Evolutionary conservation across 23 tunicate species (phyloP).

Genomic region (Halocynthia roretzi): DNA sequence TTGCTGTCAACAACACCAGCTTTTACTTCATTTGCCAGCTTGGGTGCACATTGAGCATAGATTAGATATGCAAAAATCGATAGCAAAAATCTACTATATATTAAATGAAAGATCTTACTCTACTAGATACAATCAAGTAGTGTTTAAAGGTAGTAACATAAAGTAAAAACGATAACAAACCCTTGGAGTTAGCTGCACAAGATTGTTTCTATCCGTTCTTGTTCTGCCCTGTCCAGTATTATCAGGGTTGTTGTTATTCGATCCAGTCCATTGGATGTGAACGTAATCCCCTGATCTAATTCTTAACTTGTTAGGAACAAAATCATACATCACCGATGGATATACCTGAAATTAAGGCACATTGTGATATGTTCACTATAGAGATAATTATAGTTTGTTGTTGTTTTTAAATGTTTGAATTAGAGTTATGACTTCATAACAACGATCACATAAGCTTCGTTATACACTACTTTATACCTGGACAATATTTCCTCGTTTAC

Average conservation of each 20-base stretch:
- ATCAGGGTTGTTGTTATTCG: constrained; percentile 30
- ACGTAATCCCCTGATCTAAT: constrained; percentile 10
- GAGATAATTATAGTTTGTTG: background rate
- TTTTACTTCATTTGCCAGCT: too few species aligned
- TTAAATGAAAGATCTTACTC: too few species aligned
- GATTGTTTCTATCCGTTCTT: constrained; percentile 82
- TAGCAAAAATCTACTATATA: too few species aligned
- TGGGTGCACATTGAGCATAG: too few species aligned
- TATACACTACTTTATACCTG: constrained; percentile 60
- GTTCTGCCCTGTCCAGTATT: constrained; percentile 79
- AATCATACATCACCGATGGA: constrained; percentile 31
- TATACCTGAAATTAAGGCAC: constrained; percentile 11
- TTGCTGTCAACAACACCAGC: too few species aligned
- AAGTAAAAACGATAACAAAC: background rate
- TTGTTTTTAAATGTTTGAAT: constrained; percentile 23
- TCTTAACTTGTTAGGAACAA: constrained; percentile 5
- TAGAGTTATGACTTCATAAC: constrained; percentile 57
- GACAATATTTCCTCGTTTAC: constrained; percentile 86
- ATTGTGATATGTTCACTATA: background rate
- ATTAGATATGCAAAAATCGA: too few species aligned
- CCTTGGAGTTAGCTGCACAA: constrained; percentile 34
- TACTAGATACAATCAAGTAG: background rate
- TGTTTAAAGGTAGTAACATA: background rate
- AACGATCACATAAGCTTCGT: constrained; percentile 53
- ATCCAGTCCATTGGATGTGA: constrained; percentile 37